These are phyloP conservation scores for Coranthus polyacanthus DNA, from an alignment of 2,797 vertebrate species.

Conservation along the genomic window DNA sequence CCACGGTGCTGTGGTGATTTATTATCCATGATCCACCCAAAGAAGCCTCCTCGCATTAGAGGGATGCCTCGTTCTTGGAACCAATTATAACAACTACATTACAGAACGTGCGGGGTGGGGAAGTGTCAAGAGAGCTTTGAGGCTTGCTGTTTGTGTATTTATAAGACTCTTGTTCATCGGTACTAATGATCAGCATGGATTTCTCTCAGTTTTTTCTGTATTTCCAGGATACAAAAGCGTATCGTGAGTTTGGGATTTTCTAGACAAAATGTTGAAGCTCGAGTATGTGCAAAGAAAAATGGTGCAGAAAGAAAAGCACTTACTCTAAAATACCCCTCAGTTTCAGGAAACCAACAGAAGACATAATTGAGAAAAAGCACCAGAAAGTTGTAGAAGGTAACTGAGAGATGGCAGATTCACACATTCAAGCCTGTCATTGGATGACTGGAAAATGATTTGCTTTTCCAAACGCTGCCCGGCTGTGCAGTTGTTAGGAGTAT, in stretches of 20 bases:
- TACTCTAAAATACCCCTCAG: too few species aligned
- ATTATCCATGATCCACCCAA: conserved; percentile 68
- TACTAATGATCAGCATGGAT: too few species aligned
- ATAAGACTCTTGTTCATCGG: conserved; percentile 16
- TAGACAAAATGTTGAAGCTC: neutral
- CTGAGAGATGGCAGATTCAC: neutral
- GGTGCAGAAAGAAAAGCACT: too few species aligned
- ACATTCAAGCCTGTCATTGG: conserved; percentile 1
- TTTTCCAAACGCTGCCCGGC: conserved; percentile 6
- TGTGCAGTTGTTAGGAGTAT: neutral
- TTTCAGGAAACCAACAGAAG: neutral
- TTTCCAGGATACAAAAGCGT: neutral
- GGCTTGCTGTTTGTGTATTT: conserved; percentile 42
- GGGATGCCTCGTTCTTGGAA: conserved; percentile 39
- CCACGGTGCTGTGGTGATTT: conserved; percentile 68
- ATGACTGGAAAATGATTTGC: conserved; percentile 8
- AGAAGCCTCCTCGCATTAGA: conserved; percentile 60
- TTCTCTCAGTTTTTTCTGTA: neutral
- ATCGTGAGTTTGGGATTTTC: conserved; percentile 4
- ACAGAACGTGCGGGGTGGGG: conserved; percentile 38
- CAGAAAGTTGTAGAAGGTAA: too few species aligned
- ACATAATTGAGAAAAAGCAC: neutral
- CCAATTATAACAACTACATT: conserved; percentile 65
- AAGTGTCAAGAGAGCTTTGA: conserved; percentile 36
- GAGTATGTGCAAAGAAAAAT: neutral